phyloP scores from a whole-genome alignment of 2,113 vertebrate genomes.

The Lagopus leucura region DNA sequence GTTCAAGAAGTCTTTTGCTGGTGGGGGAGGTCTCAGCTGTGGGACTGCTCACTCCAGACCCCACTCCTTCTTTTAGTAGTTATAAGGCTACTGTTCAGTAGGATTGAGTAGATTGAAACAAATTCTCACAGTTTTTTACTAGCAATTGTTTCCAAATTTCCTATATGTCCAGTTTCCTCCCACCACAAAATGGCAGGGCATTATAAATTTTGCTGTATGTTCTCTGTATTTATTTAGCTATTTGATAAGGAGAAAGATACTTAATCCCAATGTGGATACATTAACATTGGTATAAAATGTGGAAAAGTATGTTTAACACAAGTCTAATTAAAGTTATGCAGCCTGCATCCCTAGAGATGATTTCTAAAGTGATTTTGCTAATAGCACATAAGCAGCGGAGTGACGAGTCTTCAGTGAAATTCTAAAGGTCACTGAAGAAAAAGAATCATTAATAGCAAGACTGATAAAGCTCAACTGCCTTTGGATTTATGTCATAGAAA shows the following conservation, averaged over 20 bases:
- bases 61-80: background rate
- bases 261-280: background rate
- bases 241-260: background rate
- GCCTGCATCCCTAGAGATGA: background rate
- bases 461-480: background rate
- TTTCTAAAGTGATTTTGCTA: constrained; percentile 6
- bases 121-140: background rate
- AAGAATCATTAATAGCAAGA: background rate
- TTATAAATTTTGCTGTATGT: background rate
- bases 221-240: background rate
- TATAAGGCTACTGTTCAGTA: background rate
- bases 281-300: background rate
- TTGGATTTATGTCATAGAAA: background rate
- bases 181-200: background rate
- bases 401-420: background rate
- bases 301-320: background rate
- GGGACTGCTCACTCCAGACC: background rate
- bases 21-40: background rate
- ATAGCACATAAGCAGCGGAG: background rate
- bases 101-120: background rate
- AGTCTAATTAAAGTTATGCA: background rate
- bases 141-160: background rate
- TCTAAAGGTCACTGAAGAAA: background rate
- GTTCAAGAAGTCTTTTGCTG: background rate
- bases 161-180: background rate